Base-by-base conservation (phyloP, 2,888 invertebrate species). In the Caenorhabditis zanzibari region DNA sequence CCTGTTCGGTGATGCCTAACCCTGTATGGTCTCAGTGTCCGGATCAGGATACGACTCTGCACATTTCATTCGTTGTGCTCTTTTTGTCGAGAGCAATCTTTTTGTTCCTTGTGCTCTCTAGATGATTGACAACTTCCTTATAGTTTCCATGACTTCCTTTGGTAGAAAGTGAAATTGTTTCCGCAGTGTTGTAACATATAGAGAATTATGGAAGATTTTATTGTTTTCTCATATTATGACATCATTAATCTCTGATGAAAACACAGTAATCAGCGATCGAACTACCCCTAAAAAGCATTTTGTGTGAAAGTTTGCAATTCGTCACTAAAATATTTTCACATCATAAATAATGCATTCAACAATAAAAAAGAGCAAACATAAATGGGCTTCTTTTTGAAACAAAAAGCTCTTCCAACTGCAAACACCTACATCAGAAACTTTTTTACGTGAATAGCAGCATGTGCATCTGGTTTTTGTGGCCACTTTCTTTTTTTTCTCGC, bases 401-500 rank as follows among this genome's bases (percentile, higher is more conserved):
- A 76, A 76, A 76, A 69, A 68, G 75, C 71, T 26, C 58, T 47
- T 32, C 54, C 26, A 26, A 52, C 19, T 22, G 24, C 71, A 71
- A 72, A 72, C 73, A 73, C 73, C 73, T 61, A 73, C 61, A 66
- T 41, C 66, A 66, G 28, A 44, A 28, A 16, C 61, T 59, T 59
- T 58, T 58, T 44, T 28, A 32, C 49, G 24, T 52, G 61, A 61
- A 63, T 74, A 9, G 56, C 74, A 19, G 64, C 74, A 35, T 75
- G 75, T 66, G 75, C 75, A 75, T 75, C 75, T 75, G 49, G 75
- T 74, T 66, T 75, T 75, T 64, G 74, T 26, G 59, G 44, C 38
- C 64, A 14, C 74, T 47, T 14, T n/a, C n/a, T n/a, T n/a, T n/a
- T n/a, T n/a, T n/a, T n/a, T n/a, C n/a, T n/a, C n/a, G n/a, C 66